A percentile compares a stretch with the other conserved stretches of the same genome.
phyloP scores from a whole-genome alignment of 2,888 invertebrate genomes.

The Danaus chrysippus region DNA sequence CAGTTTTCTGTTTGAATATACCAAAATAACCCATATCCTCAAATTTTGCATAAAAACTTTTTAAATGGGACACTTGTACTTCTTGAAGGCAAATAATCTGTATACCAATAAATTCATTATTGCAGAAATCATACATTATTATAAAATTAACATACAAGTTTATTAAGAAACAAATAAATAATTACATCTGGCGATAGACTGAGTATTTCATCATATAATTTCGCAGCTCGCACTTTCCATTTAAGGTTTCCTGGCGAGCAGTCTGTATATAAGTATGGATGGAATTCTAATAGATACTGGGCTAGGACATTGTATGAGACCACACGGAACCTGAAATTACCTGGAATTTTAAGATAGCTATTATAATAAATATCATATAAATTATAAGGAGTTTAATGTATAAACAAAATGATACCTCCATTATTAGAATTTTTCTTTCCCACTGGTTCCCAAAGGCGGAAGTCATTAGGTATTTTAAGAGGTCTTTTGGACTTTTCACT shows the following conservation, averaged over 20 bases:
- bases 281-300: constrained; percentile 87
- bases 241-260: constrained; percentile 79
- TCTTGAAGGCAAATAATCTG: constrained; percentile 94
- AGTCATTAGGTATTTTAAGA: constrained; percentile 44
- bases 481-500: constrained; percentile 24
- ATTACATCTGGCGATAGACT: constrained; percentile 73
- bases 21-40: constrained; percentile 83
- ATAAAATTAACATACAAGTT: not conserved
- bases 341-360: constrained; percentile 37
- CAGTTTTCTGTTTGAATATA: constrained; percentile 91
- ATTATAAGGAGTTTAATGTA: not conserved
- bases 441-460: constrained; percentile 58
- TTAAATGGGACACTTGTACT: constrained; percentile 88
- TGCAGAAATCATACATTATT: too few relatives aligned
- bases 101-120: constrained; percentile 28
- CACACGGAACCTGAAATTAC: constrained; percentile 80
- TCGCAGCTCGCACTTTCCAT: constrained; percentile 83
- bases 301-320: constrained; percentile 94
- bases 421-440: constrained; percentile 35
- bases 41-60: constrained; percentile 78
- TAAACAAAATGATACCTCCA: constrained; percentile 36
- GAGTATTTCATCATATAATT: constrained; percentile 69
- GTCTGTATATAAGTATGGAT: constrained; percentile 84
- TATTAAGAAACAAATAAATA: constrained; percentile 14
- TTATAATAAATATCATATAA: not conserved